Conservation (phyloP, 2,113 vertebrate species). For the Pyxicephalus adspersus region DNA sequence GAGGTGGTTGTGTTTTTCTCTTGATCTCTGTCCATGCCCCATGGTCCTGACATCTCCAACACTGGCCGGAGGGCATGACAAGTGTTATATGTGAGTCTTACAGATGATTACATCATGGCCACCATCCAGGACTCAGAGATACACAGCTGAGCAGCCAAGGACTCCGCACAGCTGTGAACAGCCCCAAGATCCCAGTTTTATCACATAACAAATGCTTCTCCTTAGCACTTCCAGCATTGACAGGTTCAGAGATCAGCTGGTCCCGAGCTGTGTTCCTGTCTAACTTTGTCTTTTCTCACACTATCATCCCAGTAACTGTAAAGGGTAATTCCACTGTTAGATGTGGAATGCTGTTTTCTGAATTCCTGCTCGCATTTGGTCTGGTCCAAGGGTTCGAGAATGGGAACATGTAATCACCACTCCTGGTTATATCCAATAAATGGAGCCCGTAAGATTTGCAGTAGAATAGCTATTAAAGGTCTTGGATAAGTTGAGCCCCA, state of each 20-base stretch:
- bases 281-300: conserved; percentile 24
- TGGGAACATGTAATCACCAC: too few relatives aligned
- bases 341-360: too few relatives aligned
- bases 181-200: conserved; percentile 34
- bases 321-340: too few relatives aligned
- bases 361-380: too few relatives aligned
- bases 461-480: too few relatives aligned
- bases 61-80: background rate
- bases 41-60: background rate
- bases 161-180: conserved; percentile 39
- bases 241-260: conserved; percentile 29
- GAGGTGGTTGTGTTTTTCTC: background rate
- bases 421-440: too few relatives aligned
- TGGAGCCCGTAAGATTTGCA: too few relatives aligned
- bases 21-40: background rate
- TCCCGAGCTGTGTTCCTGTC: background rate
- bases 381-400: too few relatives aligned
- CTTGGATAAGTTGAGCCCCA: too few relatives aligned
- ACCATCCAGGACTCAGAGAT: conserved; percentile 10
- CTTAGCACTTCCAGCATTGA: background rate
- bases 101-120: conserved; percentile 44
- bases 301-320: background rate
- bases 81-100: conserved; percentile 39
- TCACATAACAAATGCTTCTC: conserved; percentile 35
- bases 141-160: conserved; percentile 20